Conservation (phyloP, 2,797 vertebrate species). For the Danio jaintianensis region DNA sequence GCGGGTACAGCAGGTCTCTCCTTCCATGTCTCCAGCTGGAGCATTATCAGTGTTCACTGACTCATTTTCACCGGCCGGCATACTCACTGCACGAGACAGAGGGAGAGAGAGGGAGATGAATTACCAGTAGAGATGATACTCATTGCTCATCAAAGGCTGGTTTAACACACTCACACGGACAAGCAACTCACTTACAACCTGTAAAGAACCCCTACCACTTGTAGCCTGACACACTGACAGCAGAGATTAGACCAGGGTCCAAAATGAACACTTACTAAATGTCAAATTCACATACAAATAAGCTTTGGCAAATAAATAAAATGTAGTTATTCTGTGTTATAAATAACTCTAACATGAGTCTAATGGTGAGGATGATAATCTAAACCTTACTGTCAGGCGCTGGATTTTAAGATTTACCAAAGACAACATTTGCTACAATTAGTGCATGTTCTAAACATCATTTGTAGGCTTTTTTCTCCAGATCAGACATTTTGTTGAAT, state of each 20-base stretch:
- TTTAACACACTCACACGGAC: conserved; percentile 24
- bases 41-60: conserved; percentile 98
- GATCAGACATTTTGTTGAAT: background rate
- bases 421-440: background rate
- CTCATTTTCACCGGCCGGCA: conserved; percentile 98
- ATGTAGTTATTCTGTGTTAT: background rate
- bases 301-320: background rate
- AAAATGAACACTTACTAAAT: background rate
- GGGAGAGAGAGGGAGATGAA: conserved; percentile 18
- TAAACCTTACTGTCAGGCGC: background rate
- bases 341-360: background rate
- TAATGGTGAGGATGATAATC: background rate
- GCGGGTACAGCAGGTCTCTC: conserved; percentile 93
- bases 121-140: conserved; percentile 26
- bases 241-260: background rate
- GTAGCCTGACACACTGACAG: conserved; percentile 1
- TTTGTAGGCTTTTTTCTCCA: background rate
- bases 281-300: background rate
- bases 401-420: background rate
- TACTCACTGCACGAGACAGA: conserved; percentile 86
- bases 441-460: too few species aligned
- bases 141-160: conserved; percentile 17
- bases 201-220: background rate
- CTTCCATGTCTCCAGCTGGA: conserved; percentile 92
- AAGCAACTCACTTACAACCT: conserved; percentile 15